Evolutionary conservation across 1,140 invertebrate genomes (phyloP).

Genomic region (Aphelinus certus): DNA sequence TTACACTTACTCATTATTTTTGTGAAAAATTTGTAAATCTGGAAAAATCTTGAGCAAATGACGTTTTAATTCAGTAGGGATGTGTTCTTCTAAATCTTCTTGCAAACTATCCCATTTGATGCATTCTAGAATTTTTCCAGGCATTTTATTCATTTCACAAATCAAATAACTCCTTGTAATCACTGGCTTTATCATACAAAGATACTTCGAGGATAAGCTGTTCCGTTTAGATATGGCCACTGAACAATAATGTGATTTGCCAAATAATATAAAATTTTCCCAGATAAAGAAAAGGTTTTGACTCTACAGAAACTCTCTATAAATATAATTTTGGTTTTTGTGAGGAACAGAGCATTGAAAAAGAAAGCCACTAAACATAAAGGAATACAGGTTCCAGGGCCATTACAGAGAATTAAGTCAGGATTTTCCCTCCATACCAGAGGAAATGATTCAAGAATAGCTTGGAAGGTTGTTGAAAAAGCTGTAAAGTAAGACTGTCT

Average conservation of each 20-base stretch:
- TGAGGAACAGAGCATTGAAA: constrained; percentile 73
- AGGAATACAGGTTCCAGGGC: constrained; percentile 95
- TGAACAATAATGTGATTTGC: constrained; percentile 91
- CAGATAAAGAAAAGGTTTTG: constrained; percentile 86
- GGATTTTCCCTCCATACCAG: constrained; percentile 78
- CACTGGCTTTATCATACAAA: constrained; percentile 36
- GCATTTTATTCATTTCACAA: constrained; percentile 21
- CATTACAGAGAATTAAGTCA: constrained; percentile 88
- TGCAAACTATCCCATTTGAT: constrained; percentile 51
- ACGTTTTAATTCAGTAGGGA: constrained; percentile 53
- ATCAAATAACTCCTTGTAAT: neutral
- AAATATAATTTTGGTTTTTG: constrained; percentile 83
- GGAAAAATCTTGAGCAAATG: constrained; percentile 43
- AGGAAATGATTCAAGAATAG: constrained; percentile 75
- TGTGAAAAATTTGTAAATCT: constrained; percentile 36
- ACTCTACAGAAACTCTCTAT: constrained; percentile 96
- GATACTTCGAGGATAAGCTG: constrained; percentile 49
- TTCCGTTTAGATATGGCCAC: constrained; percentile 73
- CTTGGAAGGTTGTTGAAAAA: constrained; percentile 79
- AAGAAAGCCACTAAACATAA: constrained; percentile 80
- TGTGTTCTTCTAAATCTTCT: constrained; percentile 45
- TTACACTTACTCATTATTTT: constrained; percentile 36
- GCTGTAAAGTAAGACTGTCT: constrained; percentile 86
- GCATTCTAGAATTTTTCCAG: constrained; percentile 19
- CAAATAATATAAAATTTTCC: constrained; percentile 85